Percentiles rank a stretch among this genome's conserved stretches.
Evolutionary conservation across 2,888 invertebrate species (phyloP).

Genomic region (Antheraea yamamai): DNA sequence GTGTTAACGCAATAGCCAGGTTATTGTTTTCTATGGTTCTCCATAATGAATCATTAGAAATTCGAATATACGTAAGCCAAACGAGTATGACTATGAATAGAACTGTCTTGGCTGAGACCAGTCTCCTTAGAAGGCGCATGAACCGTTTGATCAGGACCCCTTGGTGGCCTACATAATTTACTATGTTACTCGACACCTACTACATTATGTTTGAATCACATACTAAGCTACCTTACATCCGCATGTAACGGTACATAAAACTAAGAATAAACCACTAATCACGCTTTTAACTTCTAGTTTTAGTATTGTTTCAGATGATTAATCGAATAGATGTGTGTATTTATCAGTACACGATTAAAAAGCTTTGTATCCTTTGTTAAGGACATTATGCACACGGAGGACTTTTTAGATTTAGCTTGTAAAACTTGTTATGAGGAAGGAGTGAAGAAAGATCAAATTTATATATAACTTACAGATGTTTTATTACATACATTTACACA

Average conservation of each 20-base stretch:
- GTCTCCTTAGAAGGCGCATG: conserved; percentile 37
- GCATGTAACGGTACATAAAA: conserved; percentile 42
- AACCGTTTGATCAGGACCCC: conserved; percentile 37
- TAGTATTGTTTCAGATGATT: background rate
- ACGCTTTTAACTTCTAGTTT: conserved; percentile 17
- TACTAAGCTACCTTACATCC: conserved; percentile 28
- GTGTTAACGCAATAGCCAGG: background rate
- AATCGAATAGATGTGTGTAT: background rate
- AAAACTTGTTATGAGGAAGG: too few relatives aligned
- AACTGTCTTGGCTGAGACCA: conserved; percentile 40
- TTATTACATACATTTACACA: too few relatives aligned
- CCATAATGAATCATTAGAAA: background rate
- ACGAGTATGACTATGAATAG: conserved; percentile 28
- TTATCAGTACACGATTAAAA: background rate
- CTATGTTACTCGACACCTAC: conserved; percentile 29
- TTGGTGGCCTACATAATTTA: conserved; percentile 37
- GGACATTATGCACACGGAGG: too few relatives aligned
- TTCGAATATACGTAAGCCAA: background rate
- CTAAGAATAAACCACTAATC: conserved; percentile 27
- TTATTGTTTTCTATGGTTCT: background rate
- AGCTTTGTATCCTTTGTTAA: too few relatives aligned
- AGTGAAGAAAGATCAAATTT: too few relatives aligned
- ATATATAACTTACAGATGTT: too few relatives aligned
- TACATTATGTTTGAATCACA: conserved; percentile 37
- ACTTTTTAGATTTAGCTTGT: too few relatives aligned